These are phyloP conservation scores for Alectoris magna DNA, from an alignment of 2,797 vertebrate species.

Conservation along the genomic window DNA sequence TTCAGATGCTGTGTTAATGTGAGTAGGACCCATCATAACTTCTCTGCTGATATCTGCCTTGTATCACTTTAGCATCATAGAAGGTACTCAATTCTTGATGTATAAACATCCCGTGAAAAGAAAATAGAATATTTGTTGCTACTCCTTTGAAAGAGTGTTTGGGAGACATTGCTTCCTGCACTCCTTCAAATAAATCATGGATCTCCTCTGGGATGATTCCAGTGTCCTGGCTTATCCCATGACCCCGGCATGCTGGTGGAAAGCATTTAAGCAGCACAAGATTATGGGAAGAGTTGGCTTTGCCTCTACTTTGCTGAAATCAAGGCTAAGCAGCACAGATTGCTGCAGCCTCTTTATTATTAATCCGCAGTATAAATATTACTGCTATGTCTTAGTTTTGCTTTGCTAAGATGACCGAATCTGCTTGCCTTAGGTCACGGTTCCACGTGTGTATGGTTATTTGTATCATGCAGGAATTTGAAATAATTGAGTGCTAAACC, in stretches of 20 bases:
- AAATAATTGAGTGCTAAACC: not conserved
- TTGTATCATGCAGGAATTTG: not conserved
- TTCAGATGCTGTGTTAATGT: not conserved
- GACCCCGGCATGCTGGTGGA: fast-evolving
- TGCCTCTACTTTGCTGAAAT: not conserved
- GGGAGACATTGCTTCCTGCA: not conserved
- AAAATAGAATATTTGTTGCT: slow-evolving; percentile 5
- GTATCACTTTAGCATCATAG: not conserved
- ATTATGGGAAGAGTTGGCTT: not conserved
- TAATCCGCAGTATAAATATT: not conserved
- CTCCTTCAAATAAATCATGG: slow-evolving; percentile 9
- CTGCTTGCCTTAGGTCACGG: not conserved
- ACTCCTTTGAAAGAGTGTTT: slow-evolving; percentile 26
- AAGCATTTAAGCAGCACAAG: not conserved
- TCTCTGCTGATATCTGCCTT: not conserved
- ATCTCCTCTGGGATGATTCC: not conserved
- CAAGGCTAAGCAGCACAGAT: not conserved
- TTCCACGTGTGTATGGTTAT: not conserved
- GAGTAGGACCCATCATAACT: not conserved
- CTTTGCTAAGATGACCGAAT: not conserved
- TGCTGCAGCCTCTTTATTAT: not conserved
- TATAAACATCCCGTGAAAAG: slow-evolving; percentile 35
- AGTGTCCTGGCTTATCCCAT: not conserved
- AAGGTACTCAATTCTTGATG: not conserved
- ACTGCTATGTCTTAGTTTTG: not conserved